phyloP scores from a whole-genome alignment of 2,113 vertebrate species.

The Petromus typicus region DNA sequence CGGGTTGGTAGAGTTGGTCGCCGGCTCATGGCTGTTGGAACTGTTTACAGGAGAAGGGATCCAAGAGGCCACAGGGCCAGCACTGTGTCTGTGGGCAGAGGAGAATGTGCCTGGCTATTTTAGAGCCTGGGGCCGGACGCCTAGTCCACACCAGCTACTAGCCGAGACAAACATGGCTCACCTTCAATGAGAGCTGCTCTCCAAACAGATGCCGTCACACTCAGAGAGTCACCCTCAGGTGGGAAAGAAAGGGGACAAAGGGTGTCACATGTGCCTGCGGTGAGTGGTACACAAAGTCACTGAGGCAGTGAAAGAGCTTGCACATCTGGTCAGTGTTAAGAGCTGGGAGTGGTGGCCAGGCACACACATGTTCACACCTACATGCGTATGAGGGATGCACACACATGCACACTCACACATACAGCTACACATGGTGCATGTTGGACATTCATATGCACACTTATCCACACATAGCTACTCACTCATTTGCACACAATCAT shows the following conservation, averaged over 20 bases:
- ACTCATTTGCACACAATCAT: neutral
- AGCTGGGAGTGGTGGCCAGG: neutral
- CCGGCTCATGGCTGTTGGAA: constrained; percentile 86
- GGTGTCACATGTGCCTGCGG: neutral
- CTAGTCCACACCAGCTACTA: constrained; percentile 83
- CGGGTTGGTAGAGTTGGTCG: constrained; percentile 84
- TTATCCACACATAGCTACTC: too few species aligned
- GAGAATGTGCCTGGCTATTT: constrained; percentile 84
- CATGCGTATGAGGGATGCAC: too few species aligned
- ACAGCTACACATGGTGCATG: neutral
- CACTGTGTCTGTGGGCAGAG: constrained; percentile 88
- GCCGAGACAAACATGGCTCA: constrained; percentile 83
- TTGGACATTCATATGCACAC: neutral
- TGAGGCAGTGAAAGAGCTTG: neutral
- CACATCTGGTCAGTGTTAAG: neutral
- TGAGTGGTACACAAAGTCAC: neutral
- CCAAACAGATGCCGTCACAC: constrained; percentile 76
- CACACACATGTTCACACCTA: neutral
- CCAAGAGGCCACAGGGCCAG: constrained; percentile 89
- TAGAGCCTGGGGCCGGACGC: constrained; percentile 78
- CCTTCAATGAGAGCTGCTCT: constrained; percentile 52
- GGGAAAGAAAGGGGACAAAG: constrained; percentile 39
- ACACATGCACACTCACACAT: neutral
- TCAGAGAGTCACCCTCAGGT: constrained; percentile 58
- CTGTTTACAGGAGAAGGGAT: constrained; percentile 96